Evolutionary conservation across 2,888 invertebrate species (phyloP), one percentile per base, ranked within the genome.

Genomic region (Chymomyza procnemis): DNA sequence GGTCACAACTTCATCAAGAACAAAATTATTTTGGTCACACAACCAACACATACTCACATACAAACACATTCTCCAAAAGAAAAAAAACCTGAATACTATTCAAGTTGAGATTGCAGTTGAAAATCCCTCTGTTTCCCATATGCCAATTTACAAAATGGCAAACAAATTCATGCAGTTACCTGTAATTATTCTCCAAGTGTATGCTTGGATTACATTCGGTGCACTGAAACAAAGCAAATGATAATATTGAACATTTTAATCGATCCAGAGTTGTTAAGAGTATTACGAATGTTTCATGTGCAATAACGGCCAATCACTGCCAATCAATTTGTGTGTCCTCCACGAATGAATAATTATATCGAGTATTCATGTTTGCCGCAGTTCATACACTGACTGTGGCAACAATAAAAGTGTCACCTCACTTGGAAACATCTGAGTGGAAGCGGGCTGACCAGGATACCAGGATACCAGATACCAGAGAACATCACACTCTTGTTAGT

Each of bases 291-390:
- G 19, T 18, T 54, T 54, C 21, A 54, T 54, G 4, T 56, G 46
- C 16, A 22, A 34, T 52, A 56, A 50, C 52, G 46, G 56, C 61
- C 61, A 56, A 52, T 19, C 55, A 46, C 12, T 26, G 52, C 54
- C 58, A 75, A 64, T 72, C 72, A 63, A 47, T 30, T 60, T 46
- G 52, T 46, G 50, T 16, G 1, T 46, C 16, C 19, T 66, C 54
- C 21, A 8, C 52, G 50, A 62, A 64, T 60, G 73, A 60, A 18
- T 71, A 68, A 75, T 73, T 66, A 47, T 57, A 22, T n/a, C 55
- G 21, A 50, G 65, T 62, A 75, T 69, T 46, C 57, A 50, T 30
- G 54, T 26, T 18, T 54, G 19, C 4, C 59, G 18, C 18, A 56
- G 60, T 54, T 46, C 60, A 41, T 56, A 68, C 69, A 61, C 34